Evolutionary conservation across 2,888 invertebrate genomes (phyloP), one percentile per base, ranked within the genome.

Genomic region (Lasius platythorax): DNA sequence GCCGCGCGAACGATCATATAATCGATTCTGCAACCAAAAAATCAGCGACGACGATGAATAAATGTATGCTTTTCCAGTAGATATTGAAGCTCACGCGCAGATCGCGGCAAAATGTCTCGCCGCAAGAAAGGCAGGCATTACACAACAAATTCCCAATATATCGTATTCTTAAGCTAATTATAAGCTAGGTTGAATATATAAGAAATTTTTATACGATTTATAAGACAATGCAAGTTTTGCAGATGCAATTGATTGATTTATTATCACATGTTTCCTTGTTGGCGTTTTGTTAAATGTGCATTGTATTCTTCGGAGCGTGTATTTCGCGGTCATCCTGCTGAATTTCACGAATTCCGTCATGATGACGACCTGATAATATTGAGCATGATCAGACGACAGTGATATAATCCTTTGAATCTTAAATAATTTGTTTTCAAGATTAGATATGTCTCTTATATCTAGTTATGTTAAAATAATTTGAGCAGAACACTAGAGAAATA

Each of bases 181-280:
- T 68, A 91, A 87, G 89, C 86, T 91, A 91, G 86, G 85, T 87
- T 85, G 85, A 90, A 87, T 63, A 70, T 12, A 53, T 89, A 91
- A 84, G 73, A 84, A 84, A 92, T 92, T 92, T 92, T 92, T 91
- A 92, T 92, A 92, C 92, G 87, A 92, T 92, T 92, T 91, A 89
- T 91, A 91, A 91, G 87, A 88, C 87, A 86, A 91, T 88, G 89
- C 84, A 81, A 61, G n/a, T 53, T 63, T 72, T 61, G 70, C 33
- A 46, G 46, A 56, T 67, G 90, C 87, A 85, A 85, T 85, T 88
- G 84, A 91, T 91, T 91, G 75, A 88, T 90, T 91, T 91, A 86
- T 88, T 87, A 61, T 33, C 58, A 88, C 88, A 89, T 81, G 85
- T 91, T 89, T 86, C 79, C 88, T 89, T 85, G 87, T 88, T 87